Evolutionary conservation across 2,113 vertebrate genomes (phyloP), one percentile per base, ranked within the genome.

Genomic region (Cheilinus undulatus): DNA sequence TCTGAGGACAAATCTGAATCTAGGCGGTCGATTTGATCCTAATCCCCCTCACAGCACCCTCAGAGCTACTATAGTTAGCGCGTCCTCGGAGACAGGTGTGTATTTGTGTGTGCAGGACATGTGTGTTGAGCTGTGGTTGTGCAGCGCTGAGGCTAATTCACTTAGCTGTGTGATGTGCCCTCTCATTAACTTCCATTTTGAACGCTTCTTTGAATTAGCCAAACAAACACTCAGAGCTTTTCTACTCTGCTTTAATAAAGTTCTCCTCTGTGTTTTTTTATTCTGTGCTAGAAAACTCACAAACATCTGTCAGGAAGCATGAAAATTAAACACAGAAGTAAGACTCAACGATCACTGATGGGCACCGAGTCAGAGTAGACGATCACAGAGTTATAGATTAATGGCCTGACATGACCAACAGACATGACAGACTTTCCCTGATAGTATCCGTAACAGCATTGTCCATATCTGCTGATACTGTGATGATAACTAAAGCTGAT

Each of bases 151-250:
- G 11, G 20, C 54, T 54, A 1, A 17, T 62, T 59, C 42, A 17
- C n/a, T 79, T 51, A 52, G 24, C 51, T 66, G 46, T 48, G 48
- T 27, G 24, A 76, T 69, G 52, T 32, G 50, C 13, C 43, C 58
- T 77, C 53, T 30, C 69, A 68, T 63, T 85, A 82, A 62, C 61
- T 67, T 76, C 19, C 52, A 48, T 67, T 74, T 69, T 54, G 32
- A 83, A 76, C 77, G 51, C 34, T 54, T 80, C 54, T 79, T 85
- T 73, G 54, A 76, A 87, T 69, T 71, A 68, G 38, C 38, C 38
- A 40, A 40, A 81, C 65, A 82, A 66, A 82, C 30, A 69, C 22
- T 6, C 30, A 5, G 9, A 6, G 6, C 30, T 24, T 0, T n/a
- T n/a, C n/a, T n/a, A n/a, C n/a, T n/a, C 4, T 54, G 40, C 40